Evolutionary conservation across 2,888 invertebrate genomes (phyloP).

Genomic region (Noctua comes): DNA sequence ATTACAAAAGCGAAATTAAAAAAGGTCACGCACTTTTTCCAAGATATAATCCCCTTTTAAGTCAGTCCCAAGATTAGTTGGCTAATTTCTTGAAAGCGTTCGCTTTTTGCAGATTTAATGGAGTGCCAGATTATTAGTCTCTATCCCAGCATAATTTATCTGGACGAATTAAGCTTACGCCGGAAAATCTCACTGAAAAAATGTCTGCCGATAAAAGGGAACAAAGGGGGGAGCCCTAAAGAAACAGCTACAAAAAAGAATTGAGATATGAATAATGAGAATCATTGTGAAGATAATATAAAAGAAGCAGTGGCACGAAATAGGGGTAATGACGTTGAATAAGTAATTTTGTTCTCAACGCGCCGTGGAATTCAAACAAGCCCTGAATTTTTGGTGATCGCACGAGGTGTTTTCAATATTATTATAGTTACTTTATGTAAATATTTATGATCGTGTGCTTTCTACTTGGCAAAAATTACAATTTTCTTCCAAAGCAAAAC

Average conservation of each 20-base stretch:
- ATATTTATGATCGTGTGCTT: slow-evolving; percentile 10
- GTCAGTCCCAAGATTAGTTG: slow-evolving; percentile 80
- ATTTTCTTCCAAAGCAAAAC: neutral
- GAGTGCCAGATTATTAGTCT: slow-evolving; percentile 79
- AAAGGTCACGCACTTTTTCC: slow-evolving; percentile 71
- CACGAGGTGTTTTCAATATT: slow-evolving; percentile 17
- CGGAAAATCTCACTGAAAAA: slow-evolving; percentile 77
- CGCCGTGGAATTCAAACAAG: slow-evolving; percentile 43
- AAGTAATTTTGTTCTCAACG: slow-evolving; percentile 66
- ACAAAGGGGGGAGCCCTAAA: slow-evolving; percentile 72
- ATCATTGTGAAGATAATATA: slow-evolving; percentile 79
- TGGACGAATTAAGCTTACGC: slow-evolving; percentile 76
- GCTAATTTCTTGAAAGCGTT: slow-evolving; percentile 87
- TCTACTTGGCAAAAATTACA: slow-evolving; percentile 12
- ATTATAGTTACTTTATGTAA: slow-evolving; percentile 14
- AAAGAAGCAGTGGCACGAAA: slow-evolving; percentile 74
- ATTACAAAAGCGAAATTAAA: slow-evolving; percentile 66
- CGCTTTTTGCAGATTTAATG: slow-evolving; percentile 85
- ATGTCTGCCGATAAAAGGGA: slow-evolving; percentile 77
- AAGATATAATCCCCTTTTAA: slow-evolving; percentile 77
- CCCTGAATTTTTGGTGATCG: slow-evolving; percentile 26
- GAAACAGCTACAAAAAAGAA: slow-evolving; percentile 75
- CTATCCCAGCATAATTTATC: slow-evolving; percentile 84
- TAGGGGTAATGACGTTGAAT: slow-evolving; percentile 76
- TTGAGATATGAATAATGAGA: slow-evolving; percentile 81